Conservation (phyloP, 2,797 vertebrate genomes). For the Podarcis siculus region DNA sequence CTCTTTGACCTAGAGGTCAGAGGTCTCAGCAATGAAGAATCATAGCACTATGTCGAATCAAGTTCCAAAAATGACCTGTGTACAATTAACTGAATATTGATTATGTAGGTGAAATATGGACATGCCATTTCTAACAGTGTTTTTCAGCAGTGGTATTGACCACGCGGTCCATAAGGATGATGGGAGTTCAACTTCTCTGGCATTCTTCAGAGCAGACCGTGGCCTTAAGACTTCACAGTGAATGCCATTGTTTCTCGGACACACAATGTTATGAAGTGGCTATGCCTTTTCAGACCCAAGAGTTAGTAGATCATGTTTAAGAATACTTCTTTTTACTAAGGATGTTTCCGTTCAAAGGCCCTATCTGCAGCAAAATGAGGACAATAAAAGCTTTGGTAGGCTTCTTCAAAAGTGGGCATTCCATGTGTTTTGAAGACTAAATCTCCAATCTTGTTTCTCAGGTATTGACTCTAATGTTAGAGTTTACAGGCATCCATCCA, state of each 20-base stretch:
- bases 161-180: background rate
- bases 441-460: background rate
- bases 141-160: constrained; percentile 2
- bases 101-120: constrained; percentile 12
- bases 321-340: constrained; percentile 12
- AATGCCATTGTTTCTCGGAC: background rate
- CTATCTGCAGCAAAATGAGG: background rate
- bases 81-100: constrained; percentile 29
- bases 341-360: background rate
- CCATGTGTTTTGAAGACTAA: background rate
- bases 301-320: constrained; percentile 21
- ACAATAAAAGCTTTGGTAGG: background rate
- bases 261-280: background rate
- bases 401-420: background rate
- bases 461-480: background rate
- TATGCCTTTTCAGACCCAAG: background rate
- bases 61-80: constrained; percentile 13
- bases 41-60: background rate
- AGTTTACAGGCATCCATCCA: background rate
- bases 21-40: background rate
- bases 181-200: background rate
- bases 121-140: background rate
- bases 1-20: background rate
- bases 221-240: background rate
- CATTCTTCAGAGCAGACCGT: background rate